Evolutionary conservation across 1,140 invertebrate genomes (phyloP).

Genomic region (Zophobas morio): DNA sequence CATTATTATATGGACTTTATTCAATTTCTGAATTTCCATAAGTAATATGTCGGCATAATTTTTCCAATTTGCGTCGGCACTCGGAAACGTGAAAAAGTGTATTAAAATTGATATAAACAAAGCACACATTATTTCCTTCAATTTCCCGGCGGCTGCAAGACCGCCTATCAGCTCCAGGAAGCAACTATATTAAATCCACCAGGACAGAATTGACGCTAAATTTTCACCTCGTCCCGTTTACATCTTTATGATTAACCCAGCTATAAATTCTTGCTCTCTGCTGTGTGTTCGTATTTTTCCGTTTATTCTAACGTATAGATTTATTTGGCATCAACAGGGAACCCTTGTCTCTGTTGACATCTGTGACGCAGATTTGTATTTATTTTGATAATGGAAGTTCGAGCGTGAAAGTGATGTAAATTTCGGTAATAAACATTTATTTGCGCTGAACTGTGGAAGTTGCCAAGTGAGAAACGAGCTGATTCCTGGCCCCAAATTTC

Average conservation of each 20-base stretch:
- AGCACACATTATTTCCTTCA: conserved; percentile 42
- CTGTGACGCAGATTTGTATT: conserved; percentile 27
- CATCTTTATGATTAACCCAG: conserved; percentile 24
- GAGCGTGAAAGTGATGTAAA: conserved; percentile 42
- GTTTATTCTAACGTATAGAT: conserved; percentile 36
- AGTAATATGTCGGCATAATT: conserved; percentile 36
- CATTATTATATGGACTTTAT: conserved; percentile 24
- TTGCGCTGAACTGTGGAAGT: background rate
- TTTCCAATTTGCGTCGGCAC: conserved; percentile 27
- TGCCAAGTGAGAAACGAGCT: conserved; percentile 28
- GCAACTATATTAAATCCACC: conserved; percentile 35
- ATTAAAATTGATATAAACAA: conserved; percentile 40
- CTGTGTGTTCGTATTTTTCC: conserved; percentile 21
- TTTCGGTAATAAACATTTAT: conserved; percentile 41
- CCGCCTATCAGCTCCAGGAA: conserved; percentile 38
- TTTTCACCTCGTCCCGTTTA: conserved; percentile 16
- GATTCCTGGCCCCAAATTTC: conserved; percentile 12
- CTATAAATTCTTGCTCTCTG: conserved; percentile 20
- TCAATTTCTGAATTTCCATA: conserved; percentile 30
- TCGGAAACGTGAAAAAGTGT: conserved; percentile 14
- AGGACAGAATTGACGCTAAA: conserved; percentile 38
- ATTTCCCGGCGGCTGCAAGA: conserved; percentile 29
- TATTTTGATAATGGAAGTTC: conserved; percentile 41
- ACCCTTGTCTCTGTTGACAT: conserved; percentile 38
- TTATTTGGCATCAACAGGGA: conserved; percentile 25